Evolutionary conservation across 2,888 invertebrate species (phyloP), one percentile per base, ranked within the genome.

Genomic region (Congeria kusceri): DNA sequence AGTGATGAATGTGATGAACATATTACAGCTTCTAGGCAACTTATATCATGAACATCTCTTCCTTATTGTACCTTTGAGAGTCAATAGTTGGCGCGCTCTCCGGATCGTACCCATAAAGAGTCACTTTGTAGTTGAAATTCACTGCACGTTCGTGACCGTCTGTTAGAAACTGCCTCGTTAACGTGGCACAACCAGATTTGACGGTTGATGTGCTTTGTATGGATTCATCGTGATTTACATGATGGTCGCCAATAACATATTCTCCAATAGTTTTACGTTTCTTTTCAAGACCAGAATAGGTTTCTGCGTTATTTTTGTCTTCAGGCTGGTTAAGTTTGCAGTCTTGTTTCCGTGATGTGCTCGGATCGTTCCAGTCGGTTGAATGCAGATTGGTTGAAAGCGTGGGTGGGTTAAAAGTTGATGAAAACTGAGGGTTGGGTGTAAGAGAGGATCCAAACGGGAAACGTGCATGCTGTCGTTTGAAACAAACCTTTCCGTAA

Each of bases 111-210:
- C 75, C 83, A 61, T 80, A 65, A 32, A 83, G 32, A n/a, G 82
- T 78, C 4, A 83, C 72, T 23, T 80, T 78, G 59, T 83, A 80
- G 63, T 83, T 79, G 53, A 80, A 85, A 61, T 66, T 73, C n/a
- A 79, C 65, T n/a, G 74, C 57, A 56, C 70, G 63, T 29, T 74
- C 63, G 20, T 72, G 57, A 46, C 77, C 77, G 49, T 77, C 77
- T 9, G 77, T 77, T 18, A 72, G 28, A 64, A 68, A 72, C 68
- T 77, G 71, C 23, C 49, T 68, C 5, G 77, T 53, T 18, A 53
- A 25, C 23, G 53, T 5, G 25, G 23, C 53, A n/a, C 13, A 53
- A 9, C 53, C 23, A 9, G 53, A 53, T 23, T 53, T 53, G n/a
- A 39, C 9, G 9, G 39, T 13, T 39, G 39, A 39, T 39, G 4